phyloP scores from a whole-genome alignment of 2,113 vertebrate genomes.

The Pan troglodytes region NHGRI_mPanTro3-v2.1_pri NC_072398.2:183061001-183061500 shows the following conservation, averaged over 20 bases:
- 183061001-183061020: background rate
- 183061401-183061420: accelerated
- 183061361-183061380: background rate
- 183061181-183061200: background rate
- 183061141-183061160: background rate
- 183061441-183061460: background rate
- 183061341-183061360: background rate
- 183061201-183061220: background rate
- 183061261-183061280: background rate
- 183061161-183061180: background rate
- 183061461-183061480: background rate
- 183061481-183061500: background rate
- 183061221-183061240: background rate
- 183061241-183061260: background rate
- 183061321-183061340: background rate
- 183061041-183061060: background rate
- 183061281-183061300: background rate
- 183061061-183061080: background rate
- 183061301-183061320: background rate
- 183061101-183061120: background rate
- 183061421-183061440: background rate
- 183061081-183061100: background rate
- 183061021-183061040: constrained; percentile 37
- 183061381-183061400: background rate
- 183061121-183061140: background rate